Conservation (phyloP, 2,113 vertebrate genomes). For the Myotis brandtii region DNA sequence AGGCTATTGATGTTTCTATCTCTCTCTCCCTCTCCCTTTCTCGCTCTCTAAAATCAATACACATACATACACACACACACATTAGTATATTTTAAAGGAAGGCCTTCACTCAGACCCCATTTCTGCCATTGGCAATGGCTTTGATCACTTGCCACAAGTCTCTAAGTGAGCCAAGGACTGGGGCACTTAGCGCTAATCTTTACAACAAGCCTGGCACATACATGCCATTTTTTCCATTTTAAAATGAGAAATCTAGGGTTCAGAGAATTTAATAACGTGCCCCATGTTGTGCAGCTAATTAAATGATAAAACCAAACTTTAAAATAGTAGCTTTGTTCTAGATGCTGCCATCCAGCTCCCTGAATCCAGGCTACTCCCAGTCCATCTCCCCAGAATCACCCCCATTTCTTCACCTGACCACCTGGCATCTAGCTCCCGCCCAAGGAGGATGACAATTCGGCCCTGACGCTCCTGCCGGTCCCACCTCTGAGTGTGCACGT, state of each 20-base stretch:
- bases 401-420: background rate
- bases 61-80: too few species aligned
- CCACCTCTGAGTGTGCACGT: constrained; percentile 53
- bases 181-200: background rate
- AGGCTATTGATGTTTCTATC: too few species aligned
- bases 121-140: background rate
- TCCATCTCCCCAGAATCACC: background rate
- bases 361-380: background rate
- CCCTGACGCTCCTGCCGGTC: background rate
- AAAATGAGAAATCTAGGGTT: background rate
- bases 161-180: background rate
- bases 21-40: too few species aligned
- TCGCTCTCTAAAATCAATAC: too few species aligned
- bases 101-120: background rate
- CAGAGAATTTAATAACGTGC: background rate
- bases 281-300: background rate
- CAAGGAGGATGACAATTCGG: background rate
- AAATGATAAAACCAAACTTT: background rate
- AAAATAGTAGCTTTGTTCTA: background rate
- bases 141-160: background rate
- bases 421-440: background rate
- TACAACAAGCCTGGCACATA: background rate
- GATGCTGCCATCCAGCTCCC: background rate
- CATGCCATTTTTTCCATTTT: background rate
- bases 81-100: background rate